phyloP scores from a whole-genome alignment of 2,888 invertebrate genomes.

The Pseudococcus viburni region DNA sequence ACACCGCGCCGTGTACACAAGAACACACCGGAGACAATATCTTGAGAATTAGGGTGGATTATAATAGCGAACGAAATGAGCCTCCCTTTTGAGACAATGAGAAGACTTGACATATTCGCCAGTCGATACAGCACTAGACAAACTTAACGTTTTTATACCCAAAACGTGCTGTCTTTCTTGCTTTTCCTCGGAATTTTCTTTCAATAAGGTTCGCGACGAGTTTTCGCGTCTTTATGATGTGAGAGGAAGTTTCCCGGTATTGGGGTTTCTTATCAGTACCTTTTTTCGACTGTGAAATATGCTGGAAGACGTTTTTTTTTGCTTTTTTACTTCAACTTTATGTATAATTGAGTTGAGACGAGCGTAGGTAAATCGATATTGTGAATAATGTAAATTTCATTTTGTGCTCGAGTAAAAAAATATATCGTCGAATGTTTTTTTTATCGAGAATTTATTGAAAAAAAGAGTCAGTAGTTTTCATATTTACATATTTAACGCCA shows the following conservation, averaged over 20 bases:
- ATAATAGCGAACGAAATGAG: slow-evolving; percentile 59
- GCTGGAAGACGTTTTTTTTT: not conserved
- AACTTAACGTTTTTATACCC: slow-evolving; percentile 47
- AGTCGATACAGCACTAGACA: slow-evolving; percentile 49
- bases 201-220: not conserved
- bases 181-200: not conserved
- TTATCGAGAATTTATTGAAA: not conserved
- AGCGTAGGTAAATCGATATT: not conserved
- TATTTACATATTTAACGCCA: too few relatives aligned
- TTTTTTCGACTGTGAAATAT: not conserved
- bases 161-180: slow-evolving; percentile 25
- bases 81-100: slow-evolving; percentile 45
- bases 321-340: not conserved
- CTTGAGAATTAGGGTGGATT: slow-evolving; percentile 66
- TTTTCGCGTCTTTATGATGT: not conserved
- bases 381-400: not conserved
- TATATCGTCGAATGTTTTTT: not conserved
- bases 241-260: not conserved
- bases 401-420: not conserved
- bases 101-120: slow-evolving; percentile 64
- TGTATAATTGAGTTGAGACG: not conserved
- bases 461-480: not conserved
- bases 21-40: slow-evolving; percentile 62
- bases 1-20: slow-evolving; percentile 7
- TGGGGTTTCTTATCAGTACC: not conserved